Conservation (phyloP, 2,888 invertebrate species). For the Caenorhabditis becei region DNA sequence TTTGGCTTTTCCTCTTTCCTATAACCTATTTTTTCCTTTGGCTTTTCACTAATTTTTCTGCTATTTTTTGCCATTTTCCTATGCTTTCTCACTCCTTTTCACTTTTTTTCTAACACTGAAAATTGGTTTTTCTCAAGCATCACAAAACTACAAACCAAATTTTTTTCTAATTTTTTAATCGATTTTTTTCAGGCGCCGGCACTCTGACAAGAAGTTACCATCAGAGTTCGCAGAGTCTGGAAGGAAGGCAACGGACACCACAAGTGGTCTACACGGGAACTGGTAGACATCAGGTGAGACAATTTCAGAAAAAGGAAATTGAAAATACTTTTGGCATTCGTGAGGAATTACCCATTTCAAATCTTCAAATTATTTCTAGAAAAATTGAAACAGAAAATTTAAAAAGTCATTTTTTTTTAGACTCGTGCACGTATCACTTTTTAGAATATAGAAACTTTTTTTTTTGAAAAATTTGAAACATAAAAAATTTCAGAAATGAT, state of each 20-base stretch:
- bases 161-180: conserved; percentile 11
- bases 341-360: no score
- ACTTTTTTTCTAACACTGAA: not conserved
- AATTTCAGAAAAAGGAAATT: no score
- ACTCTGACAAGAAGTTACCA: conserved; percentile 79
- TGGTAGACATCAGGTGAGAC: conserved; percentile 74
- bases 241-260: conserved; percentile 78
- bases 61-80: not conserved
- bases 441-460: no score
- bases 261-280: conserved; percentile 81
- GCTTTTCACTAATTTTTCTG: not conserved
- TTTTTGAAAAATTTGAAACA: not conserved
- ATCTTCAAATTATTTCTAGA: no score
- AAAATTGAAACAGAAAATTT: no score
- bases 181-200: conserved; percentile 73
- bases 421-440: no score
- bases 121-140: not conserved
- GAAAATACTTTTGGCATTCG: no score
- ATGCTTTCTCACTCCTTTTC: not conserved
- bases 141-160: not conserved
- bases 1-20: not conserved
- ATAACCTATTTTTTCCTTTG: not conserved
- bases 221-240: conserved; percentile 78
- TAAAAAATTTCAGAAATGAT: no score
- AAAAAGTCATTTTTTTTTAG: no score